Base-by-base conservation (phyloP, 2,888 invertebrate species). In the Eustalomyia histrio region DNA sequence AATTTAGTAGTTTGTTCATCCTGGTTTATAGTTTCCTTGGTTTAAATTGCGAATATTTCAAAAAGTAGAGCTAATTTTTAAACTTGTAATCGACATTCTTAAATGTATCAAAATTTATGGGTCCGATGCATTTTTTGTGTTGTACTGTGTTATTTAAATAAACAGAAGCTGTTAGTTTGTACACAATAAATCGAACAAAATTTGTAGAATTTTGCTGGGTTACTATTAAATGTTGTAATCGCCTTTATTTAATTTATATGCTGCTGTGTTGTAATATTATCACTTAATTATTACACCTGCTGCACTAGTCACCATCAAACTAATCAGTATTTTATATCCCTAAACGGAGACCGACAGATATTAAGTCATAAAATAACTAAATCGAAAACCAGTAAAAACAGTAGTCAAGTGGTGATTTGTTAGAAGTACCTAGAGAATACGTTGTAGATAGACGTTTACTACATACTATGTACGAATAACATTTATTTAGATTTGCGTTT, bases 171-270 rank as follows among this genome's bases (percentile, higher is more conserved):
- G 7, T 35, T 35, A n/a, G n/a, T 35, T 35, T 9, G 35, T 35
- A 35, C 7, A 1, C 35, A 35, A 8, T 7, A 35, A 35, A 35
- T 35, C 7, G 7, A 8, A 8, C 8, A 35, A 7, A 5, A 7
- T 35, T 10, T 35, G 35, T 5, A 9, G 7, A 21, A 3, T 21
- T 21, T 21, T 21, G 4, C 21, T 21, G 21, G 21, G 21, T 21
- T 21, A 21, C 21, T 21, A 4, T 21, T 4, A 21, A 21, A 4
- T 21, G 29, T 39, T 52, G 3, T 64, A 33, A 64, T 52, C 52
- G 18, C 64, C 52, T 52, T 64, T 33, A 64, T 64, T 64, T 64
- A 47, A 64, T 64, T 50, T 64, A 47, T 29, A 50, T 64, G 50
- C 14, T 47, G 16, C 47, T 47, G 47, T 64, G 50, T 43, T 24